Evolutionary conservation across 1,140 invertebrate genomes (phyloP), one percentile per base, ranked within the genome.

Genomic region (Drosophila fuyamai): DNA sequence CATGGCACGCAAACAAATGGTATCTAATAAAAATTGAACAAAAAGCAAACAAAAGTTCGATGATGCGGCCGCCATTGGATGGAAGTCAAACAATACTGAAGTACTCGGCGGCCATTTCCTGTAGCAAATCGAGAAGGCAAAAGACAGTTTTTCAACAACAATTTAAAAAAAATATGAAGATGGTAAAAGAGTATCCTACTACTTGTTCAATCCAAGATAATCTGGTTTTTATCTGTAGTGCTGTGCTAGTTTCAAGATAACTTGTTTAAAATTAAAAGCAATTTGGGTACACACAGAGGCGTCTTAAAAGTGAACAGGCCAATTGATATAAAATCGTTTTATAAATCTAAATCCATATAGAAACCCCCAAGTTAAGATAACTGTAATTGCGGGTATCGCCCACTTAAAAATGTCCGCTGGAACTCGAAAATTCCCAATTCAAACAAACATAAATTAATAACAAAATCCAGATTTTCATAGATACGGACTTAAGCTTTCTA

Each of bases 21-120:
- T 81, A 81, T 77, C 65, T 54, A 88, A 86, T 88, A 79, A 82
- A 79, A 88, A 56, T 72, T 75, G 78, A 61, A 67, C 68, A 47
- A 59, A 65, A 46, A 47, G 61, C 35, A 47, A 62, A 51, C 54
- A 76, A 57, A 70, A 81, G 44, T 79, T 79, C 59, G 53, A 67
- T 60, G 56, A 48, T 66, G 75, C 40, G 18, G 48, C 50, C 29
- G 44, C 16, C 58, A 57, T 51, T 73, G 18, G 16, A 58, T 53
- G 48, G 8, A 82, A 65, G 35, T 56, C 53, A 75, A 53, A 75
- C 61, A 76, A 67, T 57, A 48, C 47, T 76, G 9, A 55, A 70
- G 51, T 55, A 35, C 67, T 50, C 6, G 16, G 43, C 36, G n/a
- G 27, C n/a, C 46, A 71, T 57, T 71, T 71, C 67, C 67, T 38